phyloP scores from a whole-genome alignment of 2,888 invertebrate species.

The Scaptomyza polygonia region DNA sequence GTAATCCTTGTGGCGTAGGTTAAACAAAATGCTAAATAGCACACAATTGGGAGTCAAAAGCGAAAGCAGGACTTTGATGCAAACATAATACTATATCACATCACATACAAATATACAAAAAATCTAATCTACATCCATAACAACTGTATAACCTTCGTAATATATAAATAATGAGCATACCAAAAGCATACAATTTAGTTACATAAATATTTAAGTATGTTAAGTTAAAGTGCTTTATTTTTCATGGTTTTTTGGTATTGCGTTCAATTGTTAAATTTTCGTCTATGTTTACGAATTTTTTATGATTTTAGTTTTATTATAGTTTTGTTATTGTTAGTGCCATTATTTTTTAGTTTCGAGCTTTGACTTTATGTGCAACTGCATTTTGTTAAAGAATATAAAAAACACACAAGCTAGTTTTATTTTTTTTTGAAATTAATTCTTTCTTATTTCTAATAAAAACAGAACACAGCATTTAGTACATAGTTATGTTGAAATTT shows the following conservation, averaged over 20 bases:
- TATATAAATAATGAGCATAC: slow-evolving; percentile 55
- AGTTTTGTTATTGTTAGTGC: slow-evolving; percentile 53
- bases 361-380: slow-evolving; percentile 20
- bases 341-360: slow-evolving; percentile 52
- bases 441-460: slow-evolving; percentile 3
- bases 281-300: neutral
- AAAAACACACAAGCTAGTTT: slow-evolving; percentile 18
- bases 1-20: slow-evolving; percentile 71
- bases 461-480: slow-evolving; percentile 47
- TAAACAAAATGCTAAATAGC: slow-evolving; percentile 59
- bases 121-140: slow-evolving; percentile 38
- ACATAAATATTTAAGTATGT: slow-evolving; percentile 40
- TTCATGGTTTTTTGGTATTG: slow-evolving; percentile 25
- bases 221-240: slow-evolving; percentile 21
- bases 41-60: slow-evolving; percentile 17
- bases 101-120: slow-evolving; percentile 17
- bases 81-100: slow-evolving; percentile 25
- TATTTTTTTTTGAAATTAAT: slow-evolving; percentile 26
- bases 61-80: slow-evolving; percentile 55
- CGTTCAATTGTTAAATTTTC: slow-evolving; percentile 16
- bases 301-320: slow-evolving; percentile 1
- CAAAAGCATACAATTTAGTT: slow-evolving; percentile 66
- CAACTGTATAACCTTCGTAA: slow-evolving; percentile 38
- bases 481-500: slow-evolving; percentile 55
- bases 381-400: slow-evolving; percentile 39